phyloP scores from a whole-genome alignment of 2,113 vertebrate genomes.

The Pterocles burchelli region DNA sequence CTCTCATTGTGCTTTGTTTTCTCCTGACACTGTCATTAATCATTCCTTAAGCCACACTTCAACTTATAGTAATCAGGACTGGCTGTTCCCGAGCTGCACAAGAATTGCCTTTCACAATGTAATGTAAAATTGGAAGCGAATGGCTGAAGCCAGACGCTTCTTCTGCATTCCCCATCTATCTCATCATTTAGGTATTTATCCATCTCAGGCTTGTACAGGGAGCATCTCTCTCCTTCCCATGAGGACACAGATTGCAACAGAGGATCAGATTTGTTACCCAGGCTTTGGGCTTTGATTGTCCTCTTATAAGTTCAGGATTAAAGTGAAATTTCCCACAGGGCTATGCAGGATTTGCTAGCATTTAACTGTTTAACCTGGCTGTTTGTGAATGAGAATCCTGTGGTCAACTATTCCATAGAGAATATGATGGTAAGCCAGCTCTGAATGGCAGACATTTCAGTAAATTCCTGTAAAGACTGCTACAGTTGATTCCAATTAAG shows the following conservation, averaged over 20 bases:
- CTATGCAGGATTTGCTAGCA: constrained; percentile 98
- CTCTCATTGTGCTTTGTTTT: constrained; percentile 98
- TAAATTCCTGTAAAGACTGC: constrained; percentile 76
- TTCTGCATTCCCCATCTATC: constrained; percentile 96
- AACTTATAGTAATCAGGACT: constrained; percentile 99
- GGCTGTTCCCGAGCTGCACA: constrained; percentile 95
- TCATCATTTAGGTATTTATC: constrained; percentile 99
- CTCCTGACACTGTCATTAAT: constrained; percentile 98
- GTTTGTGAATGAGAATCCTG: constrained; percentile 89
- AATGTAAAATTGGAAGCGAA: constrained; percentile 99
- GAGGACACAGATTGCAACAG: constrained; percentile 93
- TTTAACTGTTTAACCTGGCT: constrained; percentile 99
- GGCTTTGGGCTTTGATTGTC: constrained; percentile 99
- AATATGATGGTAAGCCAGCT: constrained; percentile 85
- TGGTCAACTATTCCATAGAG: constrained; percentile 91
- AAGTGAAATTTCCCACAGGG: constrained; percentile 99
- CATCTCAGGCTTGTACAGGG: constrained; percentile 91
- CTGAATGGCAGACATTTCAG: constrained; percentile 80
- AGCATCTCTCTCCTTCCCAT: constrained; percentile 93
- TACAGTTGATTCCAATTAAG: constrained; percentile 81
- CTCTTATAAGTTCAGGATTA: constrained; percentile 99
- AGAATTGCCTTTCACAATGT: constrained; percentile 97
- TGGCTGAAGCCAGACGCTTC: constrained; percentile 93
- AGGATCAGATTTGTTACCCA: constrained; percentile 99
- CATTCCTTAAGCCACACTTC: constrained; percentile 99